Evolutionary conservation across 2,113 vertebrate genomes (phyloP).

Genomic region (Apodemus sylvaticus): DNA sequence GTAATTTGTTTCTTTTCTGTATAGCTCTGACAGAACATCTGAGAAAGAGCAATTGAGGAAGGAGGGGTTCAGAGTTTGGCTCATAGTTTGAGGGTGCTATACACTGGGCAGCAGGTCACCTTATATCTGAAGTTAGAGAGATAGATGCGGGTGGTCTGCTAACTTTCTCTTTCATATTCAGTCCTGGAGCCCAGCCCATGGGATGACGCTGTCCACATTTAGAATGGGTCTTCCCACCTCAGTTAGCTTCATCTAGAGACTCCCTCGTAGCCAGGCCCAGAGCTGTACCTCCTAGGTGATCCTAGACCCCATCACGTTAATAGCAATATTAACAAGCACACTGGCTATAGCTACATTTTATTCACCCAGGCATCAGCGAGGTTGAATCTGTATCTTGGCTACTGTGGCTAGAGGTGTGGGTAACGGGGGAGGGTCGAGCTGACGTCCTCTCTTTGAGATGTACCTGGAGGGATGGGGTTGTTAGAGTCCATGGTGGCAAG

Average conservation of each 20-base stretch:
- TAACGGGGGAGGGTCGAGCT: rapidly evolving
- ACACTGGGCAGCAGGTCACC: neutral
- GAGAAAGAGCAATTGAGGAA: neutral
- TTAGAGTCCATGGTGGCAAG: neutral
- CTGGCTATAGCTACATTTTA: neutral
- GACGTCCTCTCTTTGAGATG: neutral
- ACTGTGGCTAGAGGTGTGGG: neutral
- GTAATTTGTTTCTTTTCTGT: neutral
- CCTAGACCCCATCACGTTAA: neutral
- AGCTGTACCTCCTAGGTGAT: too few relatives aligned
- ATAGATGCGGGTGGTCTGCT: too few relatives aligned
- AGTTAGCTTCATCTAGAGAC: neutral
- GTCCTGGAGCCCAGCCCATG: neutral
- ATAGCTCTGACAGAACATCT: neutral
- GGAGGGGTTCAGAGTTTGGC: neutral
- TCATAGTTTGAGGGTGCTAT: neutral
- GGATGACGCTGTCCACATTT: neutral
- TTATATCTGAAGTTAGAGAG: neutral
- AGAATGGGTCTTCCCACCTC: neutral
- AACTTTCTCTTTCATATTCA: neutral
- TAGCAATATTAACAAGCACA: neutral
- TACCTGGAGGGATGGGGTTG: neutral
- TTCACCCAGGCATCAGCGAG: neutral
- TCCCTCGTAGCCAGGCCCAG: neutral
- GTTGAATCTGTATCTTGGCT: neutral